Conservation (phyloP, 2,888 invertebrate species). For the Oxystoma pomonae region DNA sequence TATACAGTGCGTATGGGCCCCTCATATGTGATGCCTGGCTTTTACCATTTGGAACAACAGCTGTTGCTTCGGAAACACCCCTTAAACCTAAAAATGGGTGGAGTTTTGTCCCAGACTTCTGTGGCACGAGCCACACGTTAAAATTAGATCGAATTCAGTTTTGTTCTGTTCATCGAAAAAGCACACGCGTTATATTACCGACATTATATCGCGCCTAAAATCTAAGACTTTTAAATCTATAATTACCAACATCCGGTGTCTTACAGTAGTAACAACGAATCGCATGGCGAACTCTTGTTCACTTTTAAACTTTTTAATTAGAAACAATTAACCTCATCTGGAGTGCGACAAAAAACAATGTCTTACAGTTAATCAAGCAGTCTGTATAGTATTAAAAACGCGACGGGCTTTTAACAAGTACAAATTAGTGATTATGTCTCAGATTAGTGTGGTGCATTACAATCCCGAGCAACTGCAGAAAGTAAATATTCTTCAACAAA, state of each 20-base stretch:
- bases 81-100: slow-evolving; percentile 41
- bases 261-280: neutral
- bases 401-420: no score
- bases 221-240: slow-evolving; percentile 22
- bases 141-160: slow-evolving; percentile 39
- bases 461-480: slow-evolving; percentile 54
- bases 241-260: slow-evolving; percentile 33
- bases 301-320: slow-evolving; percentile 2
- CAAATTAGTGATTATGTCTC: slow-evolving; percentile 28
- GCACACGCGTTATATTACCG: slow-evolving; percentile 35
- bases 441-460: slow-evolving; percentile 57
- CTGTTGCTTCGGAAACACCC: slow-evolving; percentile 46
- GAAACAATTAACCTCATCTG: neutral
- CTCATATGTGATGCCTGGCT: slow-evolving; percentile 30
- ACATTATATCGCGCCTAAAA: slow-evolving; percentile 1
- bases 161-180: slow-evolving; percentile 38
- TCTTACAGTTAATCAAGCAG: neutral
- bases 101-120: slow-evolving; percentile 46
- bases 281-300: neutral
- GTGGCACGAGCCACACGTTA: slow-evolving; percentile 46
- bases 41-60: slow-evolving; percentile 37
- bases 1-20: slow-evolving; percentile 23
- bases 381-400: no score
- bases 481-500: slow-evolving; percentile 62
- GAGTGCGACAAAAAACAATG: neutral